Evolutionary conservation across 2,888 invertebrate species (phyloP).

Genomic region (Prenolepis imparis): DNA sequence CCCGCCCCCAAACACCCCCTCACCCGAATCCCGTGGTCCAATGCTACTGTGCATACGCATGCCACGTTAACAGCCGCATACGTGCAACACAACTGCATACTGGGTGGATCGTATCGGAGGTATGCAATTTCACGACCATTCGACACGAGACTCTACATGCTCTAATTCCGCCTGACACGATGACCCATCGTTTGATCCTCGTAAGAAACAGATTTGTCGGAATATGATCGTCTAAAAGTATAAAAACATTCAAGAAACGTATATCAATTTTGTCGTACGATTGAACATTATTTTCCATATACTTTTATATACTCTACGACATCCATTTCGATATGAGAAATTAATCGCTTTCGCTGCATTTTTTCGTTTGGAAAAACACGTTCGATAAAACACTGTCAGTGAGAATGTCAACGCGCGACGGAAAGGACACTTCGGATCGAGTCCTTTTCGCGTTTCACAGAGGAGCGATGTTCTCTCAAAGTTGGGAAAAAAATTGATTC

Average conservation of each 20-base stretch:
- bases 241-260: neutral
- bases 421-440: neutral
- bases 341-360: neutral
- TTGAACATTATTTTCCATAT: neutral
- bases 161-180: slow-evolving; percentile 21
- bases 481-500: neutral
- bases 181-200: neutral
- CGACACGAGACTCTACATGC: slow-evolving; percentile 50
- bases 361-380: neutral
- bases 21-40: slow-evolving; percentile 76
- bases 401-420: neutral
- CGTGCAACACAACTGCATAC: slow-evolving; percentile 74
- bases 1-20: slow-evolving; percentile 57
- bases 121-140: slow-evolving; percentile 73
- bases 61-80: slow-evolving; percentile 75
- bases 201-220: neutral
- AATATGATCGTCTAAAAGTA: neutral
- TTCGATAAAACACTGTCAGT: neutral
- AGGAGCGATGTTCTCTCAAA: neutral
- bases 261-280: neutral
- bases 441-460: neutral
- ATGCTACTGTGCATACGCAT: slow-evolving; percentile 63
- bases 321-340: neutral
- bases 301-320: neutral
- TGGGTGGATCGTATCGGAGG: slow-evolving; percentile 73